phyloP scores from a whole-genome alignment of 2,113 vertebrate species.

The Furnarius figulus region DNA sequence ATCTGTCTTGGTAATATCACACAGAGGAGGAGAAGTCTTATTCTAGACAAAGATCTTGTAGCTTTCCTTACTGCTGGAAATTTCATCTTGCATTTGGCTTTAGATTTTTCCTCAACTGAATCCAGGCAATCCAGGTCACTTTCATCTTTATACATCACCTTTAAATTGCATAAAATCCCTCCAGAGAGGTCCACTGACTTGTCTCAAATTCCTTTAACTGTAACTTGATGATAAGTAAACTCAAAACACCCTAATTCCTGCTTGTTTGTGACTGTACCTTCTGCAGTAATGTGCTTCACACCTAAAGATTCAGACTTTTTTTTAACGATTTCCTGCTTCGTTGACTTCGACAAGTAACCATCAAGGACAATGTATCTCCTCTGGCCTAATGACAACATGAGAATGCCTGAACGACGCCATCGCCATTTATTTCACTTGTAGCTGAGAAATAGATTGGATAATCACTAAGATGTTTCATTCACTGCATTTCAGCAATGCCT shows the following conservation, averaged over 20 bases:
- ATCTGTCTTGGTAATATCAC: neutral
- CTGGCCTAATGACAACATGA: neutral
- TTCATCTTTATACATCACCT: neutral
- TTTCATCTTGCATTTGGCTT: conserved; percentile 16
- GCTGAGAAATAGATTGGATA: neutral
- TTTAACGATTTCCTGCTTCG: neutral
- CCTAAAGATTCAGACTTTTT: neutral
- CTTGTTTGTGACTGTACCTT: neutral
- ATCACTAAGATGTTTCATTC: neutral
- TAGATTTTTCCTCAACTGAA: conserved; percentile 1
- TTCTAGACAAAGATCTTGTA: neutral
- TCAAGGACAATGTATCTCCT: neutral
- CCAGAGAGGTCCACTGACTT: neutral
- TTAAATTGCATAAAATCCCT: neutral
- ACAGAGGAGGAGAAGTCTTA: neutral
- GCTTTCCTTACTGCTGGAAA: neutral
- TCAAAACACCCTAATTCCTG: neutral
- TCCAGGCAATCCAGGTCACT: neutral
- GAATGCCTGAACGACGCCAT: neutral
- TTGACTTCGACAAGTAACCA: neutral
- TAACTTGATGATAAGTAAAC: neutral
- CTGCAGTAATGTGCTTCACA: neutral
- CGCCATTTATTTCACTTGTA: neutral
- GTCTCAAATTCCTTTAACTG: neutral
- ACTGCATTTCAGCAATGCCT: neutral